phyloP scores from a whole-genome alignment of 1,140 invertebrate genomes.

The Brachionus rubens region DNA sequence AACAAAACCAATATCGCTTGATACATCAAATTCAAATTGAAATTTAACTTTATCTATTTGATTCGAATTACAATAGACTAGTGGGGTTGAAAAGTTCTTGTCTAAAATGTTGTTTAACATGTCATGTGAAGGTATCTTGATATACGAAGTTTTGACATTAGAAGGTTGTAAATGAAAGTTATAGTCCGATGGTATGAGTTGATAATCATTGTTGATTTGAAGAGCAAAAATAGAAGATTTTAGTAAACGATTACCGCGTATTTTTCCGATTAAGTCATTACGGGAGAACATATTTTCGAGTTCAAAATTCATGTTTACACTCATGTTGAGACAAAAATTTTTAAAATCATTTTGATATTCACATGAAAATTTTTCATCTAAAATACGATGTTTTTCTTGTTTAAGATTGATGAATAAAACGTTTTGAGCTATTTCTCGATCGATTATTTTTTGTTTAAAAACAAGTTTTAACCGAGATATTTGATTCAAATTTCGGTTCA shows the following conservation, averaged over 20 bases:
- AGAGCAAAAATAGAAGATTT: slow-evolving; percentile 3
- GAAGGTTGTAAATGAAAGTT: neutral
- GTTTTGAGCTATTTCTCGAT: neutral
- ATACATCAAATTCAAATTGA: slow-evolving; percentile 13
- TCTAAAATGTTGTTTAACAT: neutral
- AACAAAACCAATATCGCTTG: neutral
- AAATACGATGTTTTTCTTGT: neutral
- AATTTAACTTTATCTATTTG: slow-evolving; percentile 28
- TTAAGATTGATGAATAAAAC: slow-evolving; percentile 19
- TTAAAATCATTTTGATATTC: neutral
- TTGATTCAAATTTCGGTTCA: slow-evolving; percentile 15
- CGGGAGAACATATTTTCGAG: neutral
- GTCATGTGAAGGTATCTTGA: neutral
- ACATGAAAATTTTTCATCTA: neutral
- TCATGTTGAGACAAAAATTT: slow-evolving; percentile 36
- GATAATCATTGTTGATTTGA: neutral
- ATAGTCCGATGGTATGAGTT: neutral
- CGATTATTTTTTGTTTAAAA: neutral
- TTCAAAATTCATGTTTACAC: neutral
- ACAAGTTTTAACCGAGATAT: slow-evolving; percentile 6
- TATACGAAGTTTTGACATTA: neutral
- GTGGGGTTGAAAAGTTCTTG: neutral
- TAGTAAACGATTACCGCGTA: neutral
- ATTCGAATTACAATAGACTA: neutral
- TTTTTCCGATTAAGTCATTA: slow-evolving; percentile 1